A percentile compares a stretch with the other conserved stretches of the same genome.
Evolutionary conservation across 1,140 invertebrate genomes (phyloP).

Genomic region (Chymomyza costata): DNA sequence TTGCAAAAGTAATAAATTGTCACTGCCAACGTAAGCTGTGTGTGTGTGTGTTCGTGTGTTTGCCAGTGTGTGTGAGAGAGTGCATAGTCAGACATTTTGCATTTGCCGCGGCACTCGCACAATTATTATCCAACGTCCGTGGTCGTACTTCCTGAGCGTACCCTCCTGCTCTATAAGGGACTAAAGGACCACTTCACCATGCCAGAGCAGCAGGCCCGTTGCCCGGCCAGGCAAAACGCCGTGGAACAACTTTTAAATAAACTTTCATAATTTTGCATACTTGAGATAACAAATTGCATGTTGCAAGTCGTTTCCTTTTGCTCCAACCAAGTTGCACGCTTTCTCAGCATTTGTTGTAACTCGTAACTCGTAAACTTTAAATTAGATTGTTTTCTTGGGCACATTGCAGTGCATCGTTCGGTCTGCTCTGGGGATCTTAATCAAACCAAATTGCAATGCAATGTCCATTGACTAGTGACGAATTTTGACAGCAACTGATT

Average conservation of each 20-base stretch:
- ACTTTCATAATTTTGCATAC: slow-evolving; percentile 71
- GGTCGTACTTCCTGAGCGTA: slow-evolving; percentile 39
- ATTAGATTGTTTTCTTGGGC: slow-evolving; percentile 59
- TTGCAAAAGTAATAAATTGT: slow-evolving; percentile 70
- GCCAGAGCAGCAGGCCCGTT: too few species aligned
- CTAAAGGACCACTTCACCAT: too few species aligned
- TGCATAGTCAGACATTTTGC: slow-evolving; percentile 20
- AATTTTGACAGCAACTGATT: too few species aligned
- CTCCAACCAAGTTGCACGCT: slow-evolving; percentile 10
- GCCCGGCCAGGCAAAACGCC: slow-evolving; percentile 36
- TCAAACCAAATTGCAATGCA: too few species aligned
- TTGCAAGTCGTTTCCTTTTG: slow-evolving; percentile 54
- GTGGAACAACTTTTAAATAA: slow-evolving; percentile 68
- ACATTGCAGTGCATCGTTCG: slow-evolving; percentile 4
- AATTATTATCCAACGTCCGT: slow-evolving; percentile 60
- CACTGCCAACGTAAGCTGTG: slow-evolving; percentile 49
- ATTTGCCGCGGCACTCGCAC: slow-evolving; percentile 36
- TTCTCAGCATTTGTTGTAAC: slow-evolving; percentile 34
- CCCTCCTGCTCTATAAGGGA: too few species aligned
- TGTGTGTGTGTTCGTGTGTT: slow-evolving; percentile 1
- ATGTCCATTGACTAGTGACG: too few species aligned
- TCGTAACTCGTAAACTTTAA: slow-evolving; percentile 62
- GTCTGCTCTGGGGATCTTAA: too few species aligned
- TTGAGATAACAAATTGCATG: slow-evolving; percentile 69
- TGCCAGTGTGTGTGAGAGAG: slow-evolving; percentile 14